A percentile compares a stretch with the other conserved stretches of the same genome.
Conservation (phyloP, 2,888 invertebrate genomes). For the Xestia sexstrigata region DNA sequence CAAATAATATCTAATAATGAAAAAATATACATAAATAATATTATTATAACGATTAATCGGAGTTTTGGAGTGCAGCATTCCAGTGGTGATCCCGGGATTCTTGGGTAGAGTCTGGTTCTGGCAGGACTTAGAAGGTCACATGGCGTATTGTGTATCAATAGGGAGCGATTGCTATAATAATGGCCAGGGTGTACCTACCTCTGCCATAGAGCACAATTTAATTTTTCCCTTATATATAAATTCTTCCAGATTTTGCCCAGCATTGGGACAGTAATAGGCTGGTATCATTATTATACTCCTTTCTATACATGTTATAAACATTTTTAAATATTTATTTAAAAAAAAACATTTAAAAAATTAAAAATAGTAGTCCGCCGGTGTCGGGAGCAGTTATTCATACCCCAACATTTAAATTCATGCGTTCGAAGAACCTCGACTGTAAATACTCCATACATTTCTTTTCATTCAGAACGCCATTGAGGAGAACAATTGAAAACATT, state of each 20-base stretch:
- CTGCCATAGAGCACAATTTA: not conserved
- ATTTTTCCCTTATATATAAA: too few species aligned
- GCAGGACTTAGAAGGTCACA: not conserved
- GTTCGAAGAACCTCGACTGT: not conserved
- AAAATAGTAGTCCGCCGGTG: too few species aligned
- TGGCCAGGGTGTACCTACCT: not conserved
- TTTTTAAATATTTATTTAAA: too few species aligned
- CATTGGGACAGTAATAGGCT: too few species aligned
- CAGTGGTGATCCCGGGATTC: not conserved
- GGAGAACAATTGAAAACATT: slow-evolving; percentile 54
- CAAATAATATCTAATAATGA: too few species aligned
- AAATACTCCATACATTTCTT: slow-evolving; percentile 20
- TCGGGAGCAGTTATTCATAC: not conserved
- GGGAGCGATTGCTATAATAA: not conserved
- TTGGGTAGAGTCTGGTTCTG: not conserved
- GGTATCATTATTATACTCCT: too few species aligned
- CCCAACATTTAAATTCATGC: too few species aligned
- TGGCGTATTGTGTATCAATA: not conserved
- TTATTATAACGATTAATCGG: not conserved
- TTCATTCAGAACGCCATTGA: slow-evolving; percentile 43
- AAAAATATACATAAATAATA: too few species aligned
- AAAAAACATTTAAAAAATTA: too few species aligned
- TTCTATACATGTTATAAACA: too few species aligned
- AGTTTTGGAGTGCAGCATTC: not conserved
- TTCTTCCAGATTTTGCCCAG: too few species aligned